Evolutionary conservation across 2,797 vertebrate species (phyloP).

Genomic region (Oceanodroma leucorhoa): DNA sequence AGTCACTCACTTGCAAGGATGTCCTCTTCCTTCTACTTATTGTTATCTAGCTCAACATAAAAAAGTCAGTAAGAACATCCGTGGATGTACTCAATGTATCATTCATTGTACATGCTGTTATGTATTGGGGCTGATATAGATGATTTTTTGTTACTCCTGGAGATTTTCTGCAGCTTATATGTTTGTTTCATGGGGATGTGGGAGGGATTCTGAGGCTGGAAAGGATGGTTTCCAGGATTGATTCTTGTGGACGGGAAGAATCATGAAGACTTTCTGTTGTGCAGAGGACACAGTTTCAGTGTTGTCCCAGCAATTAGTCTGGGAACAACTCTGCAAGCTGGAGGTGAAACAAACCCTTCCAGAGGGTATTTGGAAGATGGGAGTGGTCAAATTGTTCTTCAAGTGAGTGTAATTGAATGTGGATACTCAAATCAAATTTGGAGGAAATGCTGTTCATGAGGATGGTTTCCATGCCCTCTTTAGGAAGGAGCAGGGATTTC

Average conservation of each 20-base stretch:
- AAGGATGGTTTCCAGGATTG: not conserved
- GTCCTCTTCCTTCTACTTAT: not conserved
- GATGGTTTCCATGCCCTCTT: not conserved
- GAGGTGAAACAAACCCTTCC: not conserved
- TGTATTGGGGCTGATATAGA: not conserved
- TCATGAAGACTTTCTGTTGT: not conserved
- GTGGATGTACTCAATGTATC: not conserved
- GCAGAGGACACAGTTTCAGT: not conserved
- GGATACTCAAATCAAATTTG: not conserved
- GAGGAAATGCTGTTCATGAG: not conserved
- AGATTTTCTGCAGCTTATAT: not conserved
- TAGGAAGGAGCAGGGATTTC: not conserved
- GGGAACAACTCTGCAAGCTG: not conserved
- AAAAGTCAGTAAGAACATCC: not conserved
- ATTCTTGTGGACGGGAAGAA: not conserved
- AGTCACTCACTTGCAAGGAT: not conserved
- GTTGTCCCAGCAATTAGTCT: not conserved
- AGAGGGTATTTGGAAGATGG: not conserved
- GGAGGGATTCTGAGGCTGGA: not conserved
- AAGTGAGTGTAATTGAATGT: constrained; percentile 17
- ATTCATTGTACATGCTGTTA: not conserved
- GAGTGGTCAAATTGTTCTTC: not conserved
- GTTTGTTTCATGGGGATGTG: not conserved
- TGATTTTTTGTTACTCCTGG: not conserved
- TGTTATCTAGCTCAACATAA: not conserved